Base-by-base conservation (phyloP, 2,113 vertebrate species). In the Brachypteracias leptosomus region DNA sequence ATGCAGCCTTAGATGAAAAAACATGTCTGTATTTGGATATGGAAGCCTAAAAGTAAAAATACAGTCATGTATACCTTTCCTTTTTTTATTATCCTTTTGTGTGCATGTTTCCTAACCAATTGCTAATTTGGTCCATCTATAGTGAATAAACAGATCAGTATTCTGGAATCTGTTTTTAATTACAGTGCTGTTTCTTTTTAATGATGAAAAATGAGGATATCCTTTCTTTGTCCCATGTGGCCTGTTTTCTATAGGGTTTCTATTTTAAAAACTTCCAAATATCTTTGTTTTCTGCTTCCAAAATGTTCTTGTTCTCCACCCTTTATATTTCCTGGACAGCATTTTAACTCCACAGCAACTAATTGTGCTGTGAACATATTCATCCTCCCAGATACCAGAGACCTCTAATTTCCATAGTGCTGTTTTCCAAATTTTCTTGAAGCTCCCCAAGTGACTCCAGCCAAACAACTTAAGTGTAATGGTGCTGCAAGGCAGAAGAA, bases 141-240 rank as follows among this genome's bases (percentile, higher is more conserved):
- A 85, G 51, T 9, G 51, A 83, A 93, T 90, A 94, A 96, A 89
- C 83, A 87, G 86, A 75, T 46, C 47, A 79, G 33, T 75, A 72
- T 72, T 89, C 70, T 90, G 73, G 73, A 87, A 82, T 76, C 79
- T 95, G 95, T 20, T 90, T 90, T 93, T 94, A 92, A 96, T 97
- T 94, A 96, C 44, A 79, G 36, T 35, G 68, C 74, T 93, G 72
- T 94, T 96, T 84, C 88, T 93, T 84, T 72, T 89, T 89, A 90
- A 87, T 87, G 73, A 89, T 89, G 79, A 95, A 88, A 90, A 96
- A 96, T 87, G 63, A 95, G 68, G 85, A 90, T 92, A 88, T 93
- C 85, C 83, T 94, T 93, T 80, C 73, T 83, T 42, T 86, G 42
- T 93, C 89, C 65, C 35, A 26, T 62, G 72, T 90, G 93, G 71